phyloP scores from a whole-genome alignment of 2,888 invertebrate species.

The Gryllus longicercus region DNA sequence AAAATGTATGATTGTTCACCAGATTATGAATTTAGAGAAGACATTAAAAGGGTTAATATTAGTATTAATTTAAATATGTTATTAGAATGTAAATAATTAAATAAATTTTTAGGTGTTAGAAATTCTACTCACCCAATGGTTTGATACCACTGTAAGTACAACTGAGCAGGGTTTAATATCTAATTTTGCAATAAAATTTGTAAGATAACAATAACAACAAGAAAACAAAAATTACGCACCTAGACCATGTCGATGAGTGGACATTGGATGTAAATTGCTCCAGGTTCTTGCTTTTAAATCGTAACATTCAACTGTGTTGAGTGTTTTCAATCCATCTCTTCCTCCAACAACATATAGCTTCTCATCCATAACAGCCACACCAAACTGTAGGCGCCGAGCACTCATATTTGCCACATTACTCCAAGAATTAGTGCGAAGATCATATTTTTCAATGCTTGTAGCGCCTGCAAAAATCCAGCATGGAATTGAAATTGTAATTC shows the following conservation, averaged over 20 bases:
- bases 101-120: no score
- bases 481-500: neutral
- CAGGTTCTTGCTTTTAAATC: slow-evolving; percentile 77
- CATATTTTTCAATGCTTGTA: slow-evolving; percentile 86
- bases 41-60: no score
- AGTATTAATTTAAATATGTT: no score
- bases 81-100: no score
- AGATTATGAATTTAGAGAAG: no score
- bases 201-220: no score
- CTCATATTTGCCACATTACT: slow-evolving; percentile 72
- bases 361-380: slow-evolving; percentile 79
- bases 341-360: slow-evolving; percentile 87
- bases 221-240: slow-evolving; percentile 33
- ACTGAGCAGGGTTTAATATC: no score
- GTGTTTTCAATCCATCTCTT: slow-evolving; percentile 86
- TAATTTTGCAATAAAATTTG: no score
- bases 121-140: no score
- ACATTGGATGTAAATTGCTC: slow-evolving; percentile 82
- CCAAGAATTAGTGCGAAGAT: slow-evolving; percentile 77
- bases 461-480: slow-evolving; percentile 58
- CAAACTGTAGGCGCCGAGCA: slow-evolving; percentile 81
- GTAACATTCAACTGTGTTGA: slow-evolving; percentile 89
- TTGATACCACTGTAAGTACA: no score
- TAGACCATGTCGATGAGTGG: slow-evolving; percentile 67
- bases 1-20: no score